phyloP scores from a whole-genome alignment of 2,113 vertebrate genomes.

The Plestiodon gilberti region DNA sequence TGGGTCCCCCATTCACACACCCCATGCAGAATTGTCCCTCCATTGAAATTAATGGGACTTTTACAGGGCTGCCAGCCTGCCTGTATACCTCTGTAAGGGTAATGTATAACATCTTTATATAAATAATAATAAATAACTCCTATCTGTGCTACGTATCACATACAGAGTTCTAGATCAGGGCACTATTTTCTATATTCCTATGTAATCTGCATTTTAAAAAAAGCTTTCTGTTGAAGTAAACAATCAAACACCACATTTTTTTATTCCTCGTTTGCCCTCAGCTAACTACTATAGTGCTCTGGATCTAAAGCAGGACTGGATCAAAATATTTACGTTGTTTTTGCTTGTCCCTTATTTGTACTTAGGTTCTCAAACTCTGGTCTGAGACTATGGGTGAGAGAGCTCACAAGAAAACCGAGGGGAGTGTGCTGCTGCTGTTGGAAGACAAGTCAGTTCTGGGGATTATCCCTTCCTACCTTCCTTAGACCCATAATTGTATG shows the following conservation, averaged over 20 bases:
- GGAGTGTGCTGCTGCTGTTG: not conserved
- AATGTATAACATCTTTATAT: not conserved
- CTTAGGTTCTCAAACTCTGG: not conserved
- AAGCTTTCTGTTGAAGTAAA: not conserved
- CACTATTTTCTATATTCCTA: not conserved
- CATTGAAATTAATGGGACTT: not conserved
- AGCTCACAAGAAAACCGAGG: not conserved
- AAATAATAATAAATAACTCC: not conserved
- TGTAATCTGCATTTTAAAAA: not conserved
- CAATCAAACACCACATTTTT: not conserved
- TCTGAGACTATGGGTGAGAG: not conserved
- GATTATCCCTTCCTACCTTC: not conserved
- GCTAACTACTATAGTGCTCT: not conserved
- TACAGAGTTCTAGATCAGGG: slow-evolving; percentile 11
- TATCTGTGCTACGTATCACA: not conserved
- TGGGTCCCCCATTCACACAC: not conserved
- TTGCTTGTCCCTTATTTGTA: not conserved
- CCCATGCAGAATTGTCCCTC: not conserved
- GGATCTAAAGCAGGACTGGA: too few relatives aligned
- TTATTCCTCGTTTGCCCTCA: not conserved
- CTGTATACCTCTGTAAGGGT: not conserved
- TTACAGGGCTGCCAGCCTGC: not conserved
- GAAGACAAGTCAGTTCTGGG: not conserved
- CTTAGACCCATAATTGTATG: not conserved
- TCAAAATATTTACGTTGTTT: not conserved